Base-by-base conservation (phyloP, 2,113 vertebrate genomes). In the Atlantisia rogersi region DNA sequence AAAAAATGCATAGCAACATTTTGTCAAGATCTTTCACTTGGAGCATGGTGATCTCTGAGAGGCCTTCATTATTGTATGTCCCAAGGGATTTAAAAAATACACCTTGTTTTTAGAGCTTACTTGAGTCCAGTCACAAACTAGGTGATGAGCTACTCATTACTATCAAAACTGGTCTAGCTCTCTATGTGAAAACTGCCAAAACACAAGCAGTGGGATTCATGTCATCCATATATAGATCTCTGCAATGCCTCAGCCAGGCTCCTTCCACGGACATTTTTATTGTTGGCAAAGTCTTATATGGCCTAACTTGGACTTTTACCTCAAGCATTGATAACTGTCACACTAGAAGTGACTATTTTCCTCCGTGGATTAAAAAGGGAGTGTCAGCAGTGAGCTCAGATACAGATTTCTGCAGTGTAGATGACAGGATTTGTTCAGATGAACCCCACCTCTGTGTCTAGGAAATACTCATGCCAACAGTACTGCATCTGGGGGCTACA, bases 61-160 rank as follows among this genome's bases (percentile, higher is more conserved):
- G 39, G 11, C 28, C 22, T 86, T 40, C 29, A 59, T 31, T 6
- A 5, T 11, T 55, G 12, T 17, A 77, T 3, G 0, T 59, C n/a
- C 28, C 11, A 55, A 55, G 55, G 55, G 44, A 80, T 65, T 90
- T 81, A 40, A 86, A 28, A 74, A 26, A 69, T 5, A 40, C 12
- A 79, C 4, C 26, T 85, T 76, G 15, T 11, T 76, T 81, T 52
- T 58, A 58, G 60, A 79, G 7, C 7, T 89, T 56, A 15, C 20
- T 28, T 48, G 29, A 70, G 35, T 46, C 37, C 40, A 62, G 83
- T 18, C 8, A 44, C n/a, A 70, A 83, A 44, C 7, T 15, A 73
- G 32, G 29, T 53, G 40, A 70, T 0, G 0, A 88, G 25, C 18
- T 2, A 3, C 56, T 26, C 52, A 44, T 44, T 79, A 32, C 16